Conservation (phyloP, 2,113 vertebrate genomes). For the Tinamus guttatus region DNA sequence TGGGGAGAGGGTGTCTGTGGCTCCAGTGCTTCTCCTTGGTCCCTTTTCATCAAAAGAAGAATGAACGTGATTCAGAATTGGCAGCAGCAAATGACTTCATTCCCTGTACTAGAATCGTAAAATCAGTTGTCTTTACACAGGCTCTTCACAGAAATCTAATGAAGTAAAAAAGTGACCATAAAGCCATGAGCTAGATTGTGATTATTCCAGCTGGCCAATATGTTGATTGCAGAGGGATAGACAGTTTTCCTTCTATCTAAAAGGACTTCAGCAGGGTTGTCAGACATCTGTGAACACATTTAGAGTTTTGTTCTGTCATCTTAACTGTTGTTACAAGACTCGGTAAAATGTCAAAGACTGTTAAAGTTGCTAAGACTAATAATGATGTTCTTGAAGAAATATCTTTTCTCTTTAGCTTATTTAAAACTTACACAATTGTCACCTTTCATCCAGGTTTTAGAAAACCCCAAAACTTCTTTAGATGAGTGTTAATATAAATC, state of each 20-base stretch:
- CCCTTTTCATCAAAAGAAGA: neutral
- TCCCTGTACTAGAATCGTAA: neutral
- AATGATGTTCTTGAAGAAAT: neutral
- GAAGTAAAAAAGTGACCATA: constrained; percentile 36
- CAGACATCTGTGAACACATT: neutral
- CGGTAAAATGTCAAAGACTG: neutral
- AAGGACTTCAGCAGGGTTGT: neutral
- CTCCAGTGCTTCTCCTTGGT: neutral
- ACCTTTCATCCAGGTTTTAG: neutral
- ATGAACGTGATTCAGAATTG: neutral
- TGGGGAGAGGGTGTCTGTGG: neutral
- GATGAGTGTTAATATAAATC: neutral
- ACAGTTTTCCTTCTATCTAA: neutral
- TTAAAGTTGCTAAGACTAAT: neutral
- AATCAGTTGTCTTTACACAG: neutral
- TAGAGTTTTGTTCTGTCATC: neutral
- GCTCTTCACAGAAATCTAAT: neutral
- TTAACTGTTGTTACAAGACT: neutral
- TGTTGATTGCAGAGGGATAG: neutral
- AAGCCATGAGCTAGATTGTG: neutral
- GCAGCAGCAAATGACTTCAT: neutral
- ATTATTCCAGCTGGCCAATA: neutral
- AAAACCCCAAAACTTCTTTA: neutral
- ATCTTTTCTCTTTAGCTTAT: neutral
- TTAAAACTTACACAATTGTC: neutral